Base-by-base conservation (phyloP, 2,113 vertebrate species). In the Chaetorhynchus papuensis region DNA sequence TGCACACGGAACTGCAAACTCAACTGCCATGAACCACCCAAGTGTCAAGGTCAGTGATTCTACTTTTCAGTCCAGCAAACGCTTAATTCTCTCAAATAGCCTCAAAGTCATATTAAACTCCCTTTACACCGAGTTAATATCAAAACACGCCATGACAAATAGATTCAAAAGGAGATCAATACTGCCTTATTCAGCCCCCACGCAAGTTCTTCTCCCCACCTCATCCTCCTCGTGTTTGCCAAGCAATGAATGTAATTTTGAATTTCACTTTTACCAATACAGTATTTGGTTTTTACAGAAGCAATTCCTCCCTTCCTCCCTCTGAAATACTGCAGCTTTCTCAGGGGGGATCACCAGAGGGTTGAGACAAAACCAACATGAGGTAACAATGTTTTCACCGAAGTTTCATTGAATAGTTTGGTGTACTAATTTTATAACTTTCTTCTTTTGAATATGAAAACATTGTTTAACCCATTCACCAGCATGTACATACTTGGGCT, bases 401-500 rank as follows among this genome's bases (percentile, higher is more conserved):
- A 71, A 60, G 68, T 75, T 56, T 69, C 26, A 72, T 68, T 41
- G n/a, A 87, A 60, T 64, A 90, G 66, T 85, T 84, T 71, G 52
- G 41, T 44, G 56, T 26, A 28, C 12, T 76, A 10, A 42, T 76
- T 83, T 80, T 52, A 2, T 18, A 54, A 23, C 23, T 82, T 89
- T 60, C 30, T 65, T 80, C 47, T 78, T 85, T 30, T 45, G 41
- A 71, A 83, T 45, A 20, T 14, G 39, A 85, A 90, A 79, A 77
- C 13, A 19, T 31, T 54, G 80, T 66, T 95, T 96, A 97, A 97
- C 95, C 94, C 92, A 95, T 96, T 96, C 92, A 97, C 89, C 94
- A 98, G 93, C 77, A 78, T 2, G 16, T 76, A 75, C 16, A 22
- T 71, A 47, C 23, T 80, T 9, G 71, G 31, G 79, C 47, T 45